Evolutionary conservation across 2,888 invertebrate species (phyloP).

Genomic region (Cheilosia variabilis): DNA sequence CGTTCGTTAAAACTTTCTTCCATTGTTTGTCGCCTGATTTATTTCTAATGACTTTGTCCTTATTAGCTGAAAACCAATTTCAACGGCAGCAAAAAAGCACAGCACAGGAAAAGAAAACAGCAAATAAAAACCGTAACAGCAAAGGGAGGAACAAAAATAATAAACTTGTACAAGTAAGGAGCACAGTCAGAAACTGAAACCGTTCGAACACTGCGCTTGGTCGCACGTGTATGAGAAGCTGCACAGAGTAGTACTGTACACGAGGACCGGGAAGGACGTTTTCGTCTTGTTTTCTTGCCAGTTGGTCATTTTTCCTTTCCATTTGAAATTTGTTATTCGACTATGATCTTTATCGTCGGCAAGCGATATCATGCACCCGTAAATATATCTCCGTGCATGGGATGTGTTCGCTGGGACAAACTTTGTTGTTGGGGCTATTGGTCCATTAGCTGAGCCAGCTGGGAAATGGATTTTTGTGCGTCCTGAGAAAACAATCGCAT

Average conservation of each 20-base stretch:
- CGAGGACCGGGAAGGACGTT: constrained; percentile 36
- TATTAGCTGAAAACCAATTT: constrained; percentile 78
- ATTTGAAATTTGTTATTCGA: constrained; percentile 70
- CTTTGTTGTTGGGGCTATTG: constrained; percentile 51
- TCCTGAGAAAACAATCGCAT: constrained; percentile 73
- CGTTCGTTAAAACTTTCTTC: constrained; percentile 70
- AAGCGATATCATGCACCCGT: constrained; percentile 19
- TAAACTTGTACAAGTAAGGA: constrained; percentile 50
- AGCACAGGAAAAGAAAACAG: constrained; percentile 33
- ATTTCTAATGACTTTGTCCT: constrained; percentile 78
- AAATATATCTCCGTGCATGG: constrained; percentile 1
- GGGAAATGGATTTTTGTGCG: constrained; percentile 57
- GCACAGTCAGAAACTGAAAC: constrained; percentile 14
- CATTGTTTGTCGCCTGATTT: constrained; percentile 78
- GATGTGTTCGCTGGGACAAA: constrained; percentile 45
- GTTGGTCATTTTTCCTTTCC: constrained; percentile 64
- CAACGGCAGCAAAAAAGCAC: constrained; percentile 66
- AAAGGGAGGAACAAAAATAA: constrained; percentile 40
- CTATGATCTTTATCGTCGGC: constrained; percentile 70
- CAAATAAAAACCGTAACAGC: constrained; percentile 24
- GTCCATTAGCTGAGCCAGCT: constrained; percentile 52
- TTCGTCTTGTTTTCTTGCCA: constrained; percentile 13
- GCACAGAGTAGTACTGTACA: constrained; percentile 20
- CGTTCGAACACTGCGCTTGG: constrained; percentile 38
- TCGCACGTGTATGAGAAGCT: constrained; percentile 68